phyloP scores from a whole-genome alignment of 2,888 invertebrate species.

The Aquatica leii region DNA sequence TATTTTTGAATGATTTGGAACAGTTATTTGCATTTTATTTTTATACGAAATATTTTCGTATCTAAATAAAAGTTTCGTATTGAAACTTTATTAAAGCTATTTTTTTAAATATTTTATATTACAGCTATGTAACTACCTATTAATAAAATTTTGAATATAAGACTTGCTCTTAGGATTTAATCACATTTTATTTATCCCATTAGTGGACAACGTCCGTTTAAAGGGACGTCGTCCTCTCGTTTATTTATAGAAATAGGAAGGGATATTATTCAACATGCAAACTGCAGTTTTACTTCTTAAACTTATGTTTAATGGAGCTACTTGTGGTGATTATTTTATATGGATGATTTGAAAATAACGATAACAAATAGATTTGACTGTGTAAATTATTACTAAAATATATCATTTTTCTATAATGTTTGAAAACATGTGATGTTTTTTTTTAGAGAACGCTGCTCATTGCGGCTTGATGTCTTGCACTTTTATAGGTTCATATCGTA shows the following conservation, averaged over 20 bases:
- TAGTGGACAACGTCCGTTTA: slow-evolving; percentile 5
- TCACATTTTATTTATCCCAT: too few relatives aligned
- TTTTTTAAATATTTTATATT: too few relatives aligned
- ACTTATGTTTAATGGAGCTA: neutral
- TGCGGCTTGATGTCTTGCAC: neutral
- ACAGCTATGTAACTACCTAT: too few relatives aligned
- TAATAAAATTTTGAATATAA: too few relatives aligned
- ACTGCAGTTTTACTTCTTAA: neutral
- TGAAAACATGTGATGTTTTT: neutral
- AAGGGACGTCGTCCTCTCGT: neutral
- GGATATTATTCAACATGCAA: neutral
- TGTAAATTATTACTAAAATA: neutral
- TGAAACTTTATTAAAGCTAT: too few relatives aligned
- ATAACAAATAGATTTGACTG: neutral
- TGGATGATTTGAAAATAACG: neutral
- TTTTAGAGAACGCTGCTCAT: neutral
- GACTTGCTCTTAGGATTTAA: too few relatives aligned
- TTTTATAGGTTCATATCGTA: neutral
- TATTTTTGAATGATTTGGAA: too few relatives aligned
- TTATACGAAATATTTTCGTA: too few relatives aligned
- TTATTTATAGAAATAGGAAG: neutral
- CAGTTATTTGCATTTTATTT: too few relatives aligned
- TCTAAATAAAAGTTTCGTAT: too few relatives aligned
- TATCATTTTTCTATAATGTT: neutral
- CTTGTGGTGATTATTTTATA: neutral